Percentiles rank a stretch among this genome's conserved stretches.
phyloP scores from a whole-genome alignment of 2,797 vertebrate genomes.

The Paguma larvata region DNA sequence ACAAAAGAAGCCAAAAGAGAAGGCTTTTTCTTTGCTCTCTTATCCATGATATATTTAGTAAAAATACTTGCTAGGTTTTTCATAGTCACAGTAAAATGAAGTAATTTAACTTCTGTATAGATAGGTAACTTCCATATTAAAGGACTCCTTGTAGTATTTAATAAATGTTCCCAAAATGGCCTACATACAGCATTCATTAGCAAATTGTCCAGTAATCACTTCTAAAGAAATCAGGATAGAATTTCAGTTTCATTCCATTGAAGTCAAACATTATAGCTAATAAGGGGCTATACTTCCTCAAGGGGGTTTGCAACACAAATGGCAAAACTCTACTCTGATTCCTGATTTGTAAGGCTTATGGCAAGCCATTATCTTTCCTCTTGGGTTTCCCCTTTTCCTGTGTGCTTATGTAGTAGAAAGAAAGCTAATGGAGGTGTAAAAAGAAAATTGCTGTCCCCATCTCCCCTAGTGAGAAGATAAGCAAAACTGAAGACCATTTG shows the following conservation, averaged over 20 bases:
- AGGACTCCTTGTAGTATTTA: neutral
- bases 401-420: conserved; percentile 23
- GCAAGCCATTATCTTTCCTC: neutral
- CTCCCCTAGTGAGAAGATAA: conserved; percentile 47
- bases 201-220: conserved; percentile 2
- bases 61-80: conserved; percentile 33
- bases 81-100: neutral
- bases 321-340: conserved; percentile 29
- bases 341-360: neutral
- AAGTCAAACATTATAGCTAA: neutral
- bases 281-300: neutral
- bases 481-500: neutral
- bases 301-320: neutral
- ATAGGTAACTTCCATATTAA: neutral
- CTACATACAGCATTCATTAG: neutral
- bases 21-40: neutral
- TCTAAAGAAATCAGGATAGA: conserved; percentile 42
- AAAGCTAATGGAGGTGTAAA: neutral
- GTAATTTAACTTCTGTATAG: conserved; percentile 11
- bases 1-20: neutral
- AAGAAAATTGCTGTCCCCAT: neutral
- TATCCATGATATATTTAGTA: conserved; percentile 5
- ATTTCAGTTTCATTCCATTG: neutral
- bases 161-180: neutral
- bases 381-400: neutral